Evolutionary conservation across 1,140 invertebrate species (phyloP), one percentile per base, ranked within the genome.

Genomic region (Ceratosolen fusciceps): DNA sequence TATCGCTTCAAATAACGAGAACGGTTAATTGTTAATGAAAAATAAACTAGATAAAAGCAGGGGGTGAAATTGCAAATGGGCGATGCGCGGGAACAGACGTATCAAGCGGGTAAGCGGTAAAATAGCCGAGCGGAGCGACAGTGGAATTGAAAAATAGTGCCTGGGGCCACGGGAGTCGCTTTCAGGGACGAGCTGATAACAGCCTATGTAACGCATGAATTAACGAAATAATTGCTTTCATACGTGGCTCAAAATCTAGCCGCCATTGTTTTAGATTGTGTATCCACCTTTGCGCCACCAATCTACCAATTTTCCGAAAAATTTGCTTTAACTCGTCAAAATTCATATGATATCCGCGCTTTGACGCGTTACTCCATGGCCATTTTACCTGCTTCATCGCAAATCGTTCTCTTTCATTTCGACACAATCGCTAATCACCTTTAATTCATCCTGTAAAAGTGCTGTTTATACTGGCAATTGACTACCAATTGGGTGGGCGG

Each of bases 201-300:
- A 89, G 86, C 84, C 87, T 87, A 88, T 87, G 88, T 89, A 89
- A 89, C 87, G 88, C 87, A 88, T 86, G 87, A 88, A 88, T 88
- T 88, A 88, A 88, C 86, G 86, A 88, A 88, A 87, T 88, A 88
- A 88, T 88, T 88, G 87, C 88, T 88, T 88, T 86, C 71, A 52
- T 68, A 70, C 26, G 2, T 70, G 5, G 1, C 9, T 37, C 24
- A 16, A 43, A 47, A 70, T 70, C 19, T 70, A 1, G 12, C 5
- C 39, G 5, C 0, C 34, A 65, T 37, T 31, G 31, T 62, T 37
- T 21, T 65, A 21, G 31, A 65, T 37, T 0, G 1, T 65, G 7
- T 34, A 21, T 43, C 39, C 12, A 12, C 12, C 39, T 43, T 12
- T 43, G 12, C 12, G 65, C 1, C 8, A 14, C 39, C 5, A 37